Base-by-base conservation (phyloP, 1,140 invertebrate genomes). In the Drosophila nannoptera region DNA sequence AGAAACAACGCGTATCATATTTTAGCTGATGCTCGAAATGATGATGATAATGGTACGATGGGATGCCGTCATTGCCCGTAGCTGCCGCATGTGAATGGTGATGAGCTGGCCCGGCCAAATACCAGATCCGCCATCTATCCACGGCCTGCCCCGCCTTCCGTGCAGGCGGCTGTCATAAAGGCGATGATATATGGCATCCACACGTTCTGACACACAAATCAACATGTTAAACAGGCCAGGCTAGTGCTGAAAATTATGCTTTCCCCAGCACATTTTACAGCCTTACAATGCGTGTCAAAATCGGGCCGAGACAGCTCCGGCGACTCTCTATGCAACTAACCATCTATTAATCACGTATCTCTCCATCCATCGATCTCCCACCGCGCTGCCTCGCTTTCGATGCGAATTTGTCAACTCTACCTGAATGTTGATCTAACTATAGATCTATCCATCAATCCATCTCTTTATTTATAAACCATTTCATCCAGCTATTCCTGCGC, bases 1-100 rank as follows among this genome's bases (percentile, higher is more conserved):
- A 63, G 66, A 71, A 86, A 86, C 76, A 84, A 77, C 81, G 68
- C 71, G 82, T 84, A 86, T 86, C 81, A 86, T 84, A 84, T 84
- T 84, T 84, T 84, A 77, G 77, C 73, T 60, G 35, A 55, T 66
- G 67, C 38, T 53, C 52, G 29, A 53, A 56, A 70, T 75, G 62
- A 69, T 69, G 69, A 46, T 55, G 43, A 74, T 65, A 50, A 58
- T 78, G 74, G 68, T 32, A 54, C 61, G 50, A 50, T 74, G 66
- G 60, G 62, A 55, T 43, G 74, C 58, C 62, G 49, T 29, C n/a
- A 43, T 7, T 11, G 46, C 31, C 48, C 8, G n/a, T 63, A 42
- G 49, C 48, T 70, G 75, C 33, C 48, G 22, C 42, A 42, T 53
- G n/a, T 42, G 12, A 12, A 12, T 42, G 46, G 22, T 62, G 46